Conservation (phyloP, 1,140 invertebrate species). For the Meloidogyne hapla region DNA sequence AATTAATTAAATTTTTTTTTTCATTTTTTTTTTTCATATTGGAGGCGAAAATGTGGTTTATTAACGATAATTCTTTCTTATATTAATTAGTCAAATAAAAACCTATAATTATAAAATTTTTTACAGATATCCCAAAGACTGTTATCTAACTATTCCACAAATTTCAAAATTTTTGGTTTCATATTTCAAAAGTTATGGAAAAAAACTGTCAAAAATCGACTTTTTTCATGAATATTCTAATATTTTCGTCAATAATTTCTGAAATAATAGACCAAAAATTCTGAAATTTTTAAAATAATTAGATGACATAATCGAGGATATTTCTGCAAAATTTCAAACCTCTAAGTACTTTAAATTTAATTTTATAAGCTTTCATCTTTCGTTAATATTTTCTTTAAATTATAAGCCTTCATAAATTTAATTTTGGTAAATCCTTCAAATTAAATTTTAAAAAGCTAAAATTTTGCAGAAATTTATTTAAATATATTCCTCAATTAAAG, state of each 20-base stretch:
- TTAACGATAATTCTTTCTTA: neutral
- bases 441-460: neutral
- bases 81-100: neutral
- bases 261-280: neutral
- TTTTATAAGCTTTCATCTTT: too few relatives aligned
- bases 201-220: neutral
- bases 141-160: neutral
- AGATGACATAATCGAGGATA: neutral
- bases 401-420: neutral
- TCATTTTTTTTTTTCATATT: too few relatives aligned
- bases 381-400: too few relatives aligned
- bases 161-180: neutral
- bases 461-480: neutral
- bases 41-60: too few relatives aligned
- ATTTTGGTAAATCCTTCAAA: neutral
- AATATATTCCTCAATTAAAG: neutral
- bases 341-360: neutral
- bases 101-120: neutral
- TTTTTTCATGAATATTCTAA: neutral
- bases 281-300: constrained; percentile 6
- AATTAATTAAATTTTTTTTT: too few relatives aligned
- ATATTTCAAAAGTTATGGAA: neutral
- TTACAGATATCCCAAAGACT: neutral
- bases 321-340: neutral
- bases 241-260: neutral